Evolutionary conservation across 2,797 vertebrate genomes (phyloP).

Genomic region (Masticophis lateralis): DNA sequence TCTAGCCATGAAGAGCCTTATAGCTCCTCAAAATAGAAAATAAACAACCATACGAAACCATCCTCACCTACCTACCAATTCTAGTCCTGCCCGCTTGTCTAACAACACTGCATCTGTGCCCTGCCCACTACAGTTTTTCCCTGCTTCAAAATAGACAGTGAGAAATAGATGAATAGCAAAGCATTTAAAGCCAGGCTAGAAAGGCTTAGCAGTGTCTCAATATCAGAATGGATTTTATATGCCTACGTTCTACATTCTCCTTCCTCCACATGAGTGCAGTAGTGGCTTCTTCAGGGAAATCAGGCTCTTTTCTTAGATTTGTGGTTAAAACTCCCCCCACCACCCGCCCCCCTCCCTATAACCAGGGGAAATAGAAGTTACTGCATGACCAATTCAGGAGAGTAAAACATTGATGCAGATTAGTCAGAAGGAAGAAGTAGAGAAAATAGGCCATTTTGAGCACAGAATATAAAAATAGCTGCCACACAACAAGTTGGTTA

Average conservation of each 20-base stretch:
- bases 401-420: neutral
- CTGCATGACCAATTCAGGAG: neutral
- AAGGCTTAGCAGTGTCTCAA: neutral
- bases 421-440: neutral
- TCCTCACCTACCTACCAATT: neutral
- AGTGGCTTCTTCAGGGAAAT: neutral
- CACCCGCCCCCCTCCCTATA: neutral
- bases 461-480: neutral
- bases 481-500: neutral
- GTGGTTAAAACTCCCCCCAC: neutral
- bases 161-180: neutral
- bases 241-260: neutral
- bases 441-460: neutral
- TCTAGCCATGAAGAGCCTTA: neutral
- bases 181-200: neutral
- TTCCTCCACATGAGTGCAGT: neutral
- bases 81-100: neutral
- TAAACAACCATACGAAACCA: neutral
- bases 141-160: neutral
- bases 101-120: neutral
- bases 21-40: neutral
- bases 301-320: neutral
- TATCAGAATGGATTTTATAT: neutral
- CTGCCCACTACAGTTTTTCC: neutral
- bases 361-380: slow-evolving; percentile 10